Conservation (phyloP, 2,113 vertebrate genomes). For the Peromyscus polionotus region DNA sequence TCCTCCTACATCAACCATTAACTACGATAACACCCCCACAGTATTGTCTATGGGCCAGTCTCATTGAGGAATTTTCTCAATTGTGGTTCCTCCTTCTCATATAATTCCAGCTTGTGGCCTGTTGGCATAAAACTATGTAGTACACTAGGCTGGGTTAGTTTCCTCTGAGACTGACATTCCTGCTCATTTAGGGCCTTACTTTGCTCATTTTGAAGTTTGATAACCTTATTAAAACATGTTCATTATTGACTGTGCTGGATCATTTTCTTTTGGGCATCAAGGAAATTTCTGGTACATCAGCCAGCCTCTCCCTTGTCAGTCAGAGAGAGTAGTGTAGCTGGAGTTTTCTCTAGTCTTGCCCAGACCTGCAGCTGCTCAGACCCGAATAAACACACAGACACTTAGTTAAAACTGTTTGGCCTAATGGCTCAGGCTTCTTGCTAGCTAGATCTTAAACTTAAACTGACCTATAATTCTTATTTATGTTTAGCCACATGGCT, state of each 20-base stretch:
- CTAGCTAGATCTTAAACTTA: no score
- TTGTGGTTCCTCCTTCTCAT: not conserved
- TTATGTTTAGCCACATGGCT: no score
- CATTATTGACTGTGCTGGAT: not conserved
- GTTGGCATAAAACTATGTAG: not conserved
- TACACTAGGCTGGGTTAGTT: no score
- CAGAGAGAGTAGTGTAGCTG: no score
- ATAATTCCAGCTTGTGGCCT: not conserved
- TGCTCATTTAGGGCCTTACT: no score
- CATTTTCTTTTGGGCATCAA: not conserved
- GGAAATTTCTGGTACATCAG: not conserved
- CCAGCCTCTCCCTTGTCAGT: not conserved
- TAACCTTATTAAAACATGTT: not conserved
- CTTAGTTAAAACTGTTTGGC: no score
- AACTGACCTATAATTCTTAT: no score
- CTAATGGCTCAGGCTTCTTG: no score
- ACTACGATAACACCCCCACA: not conserved
- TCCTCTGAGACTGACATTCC: not conserved
- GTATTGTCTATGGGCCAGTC: not conserved
- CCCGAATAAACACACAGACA: no score
- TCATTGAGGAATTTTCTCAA: not conserved
- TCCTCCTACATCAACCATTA: not conserved
- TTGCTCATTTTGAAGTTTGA: not conserved
- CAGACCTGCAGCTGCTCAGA: no score
- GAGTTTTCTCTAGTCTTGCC: no score